Base-by-base conservation (phyloP, 2,888 invertebrate species). In the Scaptodrosophila latifasciaeformis region DNA sequence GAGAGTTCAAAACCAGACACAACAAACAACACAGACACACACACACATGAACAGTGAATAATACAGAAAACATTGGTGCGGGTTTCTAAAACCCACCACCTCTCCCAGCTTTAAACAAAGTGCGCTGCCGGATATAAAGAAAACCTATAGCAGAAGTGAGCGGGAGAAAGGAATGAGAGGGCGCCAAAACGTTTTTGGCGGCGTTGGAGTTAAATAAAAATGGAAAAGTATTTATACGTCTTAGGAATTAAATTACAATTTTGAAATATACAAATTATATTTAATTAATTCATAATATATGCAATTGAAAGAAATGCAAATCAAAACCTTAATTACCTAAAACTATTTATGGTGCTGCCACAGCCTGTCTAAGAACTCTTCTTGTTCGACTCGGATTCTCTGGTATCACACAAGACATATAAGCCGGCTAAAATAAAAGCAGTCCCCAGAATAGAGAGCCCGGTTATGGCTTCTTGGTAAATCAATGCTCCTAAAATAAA, bases 391-490 rank as follows among this genome's bases (percentile, higher is more conserved):
- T 18, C 17, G 13, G 18, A 17, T 13, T 37, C 17, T 17, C 17
- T 37, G 37, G 13, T 10, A 17, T 17, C 17, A 17, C 89, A 88
- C 3, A 94, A 89, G 51, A 94, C 87, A 18, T 91, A 84, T 18
- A 95, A 86, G 5, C 95, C 95, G 30, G 89, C 72, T 5, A 94
- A 84, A 53, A 95, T 92, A 10, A 93, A 86, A 13, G 88, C 81
- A 3, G 92, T 91, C 1, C 95, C 95, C 7, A 88, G 69, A 90
- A 92, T 92, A 91, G 94, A 94, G 29, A 89, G 82, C 4, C 90
- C 44, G 0, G 92, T 90, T 0, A 92, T 89, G 0, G 88, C 87
- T 84, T 95, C 95, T 15, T 89, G 88, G 84, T 94, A 95, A 35
- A 94, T 69, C 5, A 91, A 55, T 48, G 89, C 87, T 2, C 95